Percentiles rank a stretch among this genome's conserved stretches.
Evolutionary conservation across 2,888 invertebrate genomes (phyloP).

Genomic region (Drosophila nigritarsus): DNA sequence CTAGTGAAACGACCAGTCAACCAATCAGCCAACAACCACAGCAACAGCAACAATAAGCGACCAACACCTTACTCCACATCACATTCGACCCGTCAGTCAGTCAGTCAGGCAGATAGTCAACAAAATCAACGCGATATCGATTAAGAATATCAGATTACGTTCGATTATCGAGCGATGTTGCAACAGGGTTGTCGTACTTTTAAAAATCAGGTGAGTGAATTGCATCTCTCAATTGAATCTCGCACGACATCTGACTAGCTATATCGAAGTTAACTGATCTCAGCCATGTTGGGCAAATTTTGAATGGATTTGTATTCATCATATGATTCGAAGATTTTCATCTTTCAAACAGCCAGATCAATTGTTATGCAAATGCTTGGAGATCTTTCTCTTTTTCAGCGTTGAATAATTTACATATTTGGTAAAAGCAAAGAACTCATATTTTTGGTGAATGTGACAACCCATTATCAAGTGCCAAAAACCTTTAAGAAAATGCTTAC

Average conservation of each 20-base stretch:
- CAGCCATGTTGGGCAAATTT: background rate
- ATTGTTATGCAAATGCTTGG: constrained; percentile 8
- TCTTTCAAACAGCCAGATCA: background rate
- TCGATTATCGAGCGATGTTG: constrained; percentile 34
- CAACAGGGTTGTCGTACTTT: constrained; percentile 39
- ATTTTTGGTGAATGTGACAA: constrained; percentile 35
- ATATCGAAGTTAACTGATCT: background rate
- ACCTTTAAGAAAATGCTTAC: constrained; percentile 65
- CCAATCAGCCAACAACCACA: constrained; percentile 13
- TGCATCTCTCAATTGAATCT: background rate
- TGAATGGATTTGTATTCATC: constrained; percentile 1
- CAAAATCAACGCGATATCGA: constrained; percentile 33
- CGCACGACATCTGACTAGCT: background rate
- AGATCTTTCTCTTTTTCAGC: constrained; percentile 5
- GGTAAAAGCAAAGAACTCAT: background rate
- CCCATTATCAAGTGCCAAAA: constrained; percentile 49
- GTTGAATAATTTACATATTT: background rate
- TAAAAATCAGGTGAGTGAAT: background rate
- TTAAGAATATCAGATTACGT: constrained; percentile 51
- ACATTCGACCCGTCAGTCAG: constrained; percentile 10
- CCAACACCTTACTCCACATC: constrained; percentile 37
- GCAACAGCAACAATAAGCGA: background rate
- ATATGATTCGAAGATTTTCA: background rate
- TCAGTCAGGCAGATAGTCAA: constrained; percentile 16
- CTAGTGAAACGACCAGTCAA: constrained; percentile 22